Evolutionary conservation across 2,888 invertebrate species (phyloP), one percentile per base, ranked within the genome.

Genomic region (Acrocera orbiculus): DNA sequence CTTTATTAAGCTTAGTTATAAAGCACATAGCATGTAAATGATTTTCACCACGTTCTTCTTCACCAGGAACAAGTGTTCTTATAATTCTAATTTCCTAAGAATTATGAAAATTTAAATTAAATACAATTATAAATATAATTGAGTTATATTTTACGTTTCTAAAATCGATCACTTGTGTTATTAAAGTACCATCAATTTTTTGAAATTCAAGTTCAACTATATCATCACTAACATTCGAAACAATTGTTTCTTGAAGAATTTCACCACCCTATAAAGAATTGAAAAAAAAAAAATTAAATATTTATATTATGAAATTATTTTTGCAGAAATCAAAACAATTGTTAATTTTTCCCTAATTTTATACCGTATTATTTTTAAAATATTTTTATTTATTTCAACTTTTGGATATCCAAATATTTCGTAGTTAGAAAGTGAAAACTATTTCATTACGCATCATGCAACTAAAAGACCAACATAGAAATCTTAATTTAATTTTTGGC

Each of bases 91-190:
- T 82, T 61, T 92, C 90, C 92, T 89, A 61, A 6, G 13, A 36
- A 36, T 13, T 16, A 15, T 29, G 38, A 22, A 32, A 32, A 16
- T 7, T 30, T 7, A 14, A 19, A 35, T 32, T n/a, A 30, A 24
- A 24, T 16, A 35, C 20, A 16, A 24, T 8, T 11, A 26, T 9
- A 11, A 11, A 26, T 27, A 13, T 20, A 28, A 19, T 27, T 26
- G n/a, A 20, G 13, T 35, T 30, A 24, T 6, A 10, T 15, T 16
- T 75, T 65, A 90, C 92, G 68, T 87, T 86, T 62, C 80, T 77
- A 58, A 92, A 92, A 63, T 93, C 92, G 40, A 93, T 82, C 40
- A 93, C 73, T 57, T 92, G 89, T 2, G 89, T 86, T 38, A 92
- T 75, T 44, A 82, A 70, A 10, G 90, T 86, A 33, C 92, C 92